Percentiles rank a stretch among this genome's conserved stretches.
phyloP scores from a whole-genome alignment of 2,888 invertebrate species.

The Hirtodrosophila cameraria region DNA sequence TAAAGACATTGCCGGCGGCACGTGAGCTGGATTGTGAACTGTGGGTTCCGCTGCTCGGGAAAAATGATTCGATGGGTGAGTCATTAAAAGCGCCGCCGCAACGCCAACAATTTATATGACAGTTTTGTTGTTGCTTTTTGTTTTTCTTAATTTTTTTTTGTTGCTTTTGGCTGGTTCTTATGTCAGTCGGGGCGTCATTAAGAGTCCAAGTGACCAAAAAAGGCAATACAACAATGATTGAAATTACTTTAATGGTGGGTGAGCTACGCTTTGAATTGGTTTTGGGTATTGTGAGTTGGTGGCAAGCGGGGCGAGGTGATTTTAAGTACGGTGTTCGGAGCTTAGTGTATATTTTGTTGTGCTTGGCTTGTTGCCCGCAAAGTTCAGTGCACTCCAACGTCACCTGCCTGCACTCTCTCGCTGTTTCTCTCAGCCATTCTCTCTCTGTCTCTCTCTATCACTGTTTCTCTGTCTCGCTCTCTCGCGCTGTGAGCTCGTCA shows the following conservation, averaged over 20 bases:
- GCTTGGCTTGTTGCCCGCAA: constrained; percentile 34
- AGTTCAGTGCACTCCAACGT: constrained; percentile 55
- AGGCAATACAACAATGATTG: constrained; percentile 59
- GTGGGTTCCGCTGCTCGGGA: neutral
- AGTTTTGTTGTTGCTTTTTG: constrained; percentile 30
- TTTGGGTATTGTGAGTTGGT: constrained; percentile 4
- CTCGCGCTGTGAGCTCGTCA: constrained; percentile 23
- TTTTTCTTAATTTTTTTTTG: constrained; percentile 10
- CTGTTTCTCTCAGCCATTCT: constrained; percentile 14
- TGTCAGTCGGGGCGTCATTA: constrained; percentile 59
- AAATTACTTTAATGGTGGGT: constrained; percentile 71
- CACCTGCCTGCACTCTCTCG: constrained; percentile 35
- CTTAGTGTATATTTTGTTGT: constrained; percentile 4
- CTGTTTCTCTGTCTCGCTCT: neutral
- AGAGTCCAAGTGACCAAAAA: constrained; percentile 64
- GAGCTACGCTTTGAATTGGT: constrained; percentile 23
- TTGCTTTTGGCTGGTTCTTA: constrained; percentile 7
- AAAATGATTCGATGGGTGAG: constrained; percentile 48
- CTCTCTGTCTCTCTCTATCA: neutral
- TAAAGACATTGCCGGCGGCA: constrained; percentile 57
- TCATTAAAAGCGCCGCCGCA: constrained; percentile 72
- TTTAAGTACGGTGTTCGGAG: constrained; percentile 24
- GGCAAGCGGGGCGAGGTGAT: no score
- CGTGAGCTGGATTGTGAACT: constrained; percentile 47
- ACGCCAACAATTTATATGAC: constrained; percentile 69